Percentiles rank a stretch among this genome's conserved stretches.
phyloP scores from a whole-genome alignment of 2,113 vertebrate genomes.

The Alces alces region DNA sequence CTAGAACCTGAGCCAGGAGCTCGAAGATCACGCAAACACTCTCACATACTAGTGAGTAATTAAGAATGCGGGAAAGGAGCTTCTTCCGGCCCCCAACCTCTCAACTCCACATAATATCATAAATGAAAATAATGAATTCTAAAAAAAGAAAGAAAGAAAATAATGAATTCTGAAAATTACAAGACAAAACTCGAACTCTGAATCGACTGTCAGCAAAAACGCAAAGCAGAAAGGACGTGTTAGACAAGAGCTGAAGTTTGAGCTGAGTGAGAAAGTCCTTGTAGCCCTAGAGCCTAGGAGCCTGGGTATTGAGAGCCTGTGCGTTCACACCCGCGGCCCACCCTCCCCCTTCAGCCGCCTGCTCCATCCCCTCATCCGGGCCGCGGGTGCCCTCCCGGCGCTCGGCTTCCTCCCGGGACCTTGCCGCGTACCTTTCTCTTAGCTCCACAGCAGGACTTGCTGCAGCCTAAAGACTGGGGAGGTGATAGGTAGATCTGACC shows the following conservation, averaged over 20 bases:
- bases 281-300: neutral
- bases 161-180: neutral
- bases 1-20: neutral
- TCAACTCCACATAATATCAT: neutral
- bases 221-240: neutral
- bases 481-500: no score
- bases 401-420: neutral
- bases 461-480: neutral
- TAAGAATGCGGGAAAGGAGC: neutral
- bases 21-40: neutral
- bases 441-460: no score
- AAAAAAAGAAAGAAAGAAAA: neutral
- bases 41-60: neutral
- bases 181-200: neutral
- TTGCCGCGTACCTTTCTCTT: no score
- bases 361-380: neutral
- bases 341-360: neutral
- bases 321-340: no score
- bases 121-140: neutral
- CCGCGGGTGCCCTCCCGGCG: rapidly evolving
- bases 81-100: neutral
- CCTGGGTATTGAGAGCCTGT: neutral
- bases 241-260: neutral
- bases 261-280: neutral
- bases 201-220: neutral